Evolutionary conservation across 2,113 vertebrate species (phyloP), one percentile per base, ranked within the genome.

Genomic region (Triplophysa rosa): DNA sequence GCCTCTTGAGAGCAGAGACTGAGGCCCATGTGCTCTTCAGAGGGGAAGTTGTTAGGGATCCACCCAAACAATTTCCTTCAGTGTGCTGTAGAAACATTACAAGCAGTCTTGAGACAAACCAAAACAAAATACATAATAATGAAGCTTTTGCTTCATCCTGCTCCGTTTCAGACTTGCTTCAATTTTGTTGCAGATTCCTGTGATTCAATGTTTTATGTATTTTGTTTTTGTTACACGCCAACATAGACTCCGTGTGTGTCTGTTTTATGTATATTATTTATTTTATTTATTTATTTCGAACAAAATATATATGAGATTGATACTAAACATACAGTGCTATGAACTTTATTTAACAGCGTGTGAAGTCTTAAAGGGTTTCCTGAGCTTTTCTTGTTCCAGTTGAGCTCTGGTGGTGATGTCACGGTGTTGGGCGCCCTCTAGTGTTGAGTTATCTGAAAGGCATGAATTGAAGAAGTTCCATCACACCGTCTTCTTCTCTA

Each of bases 401-500:
- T n/a, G 29, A 23, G 2, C 8, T 56, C 10, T 70, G 67, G 17
- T 16, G 8, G 52, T 79, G 24, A 67, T 61, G 8, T 17, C 6
- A 17, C 64, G 58, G 67, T 26, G 49, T 65, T 65, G 29, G 52
- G 66, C 52, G 74, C 17, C 66, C 67, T 69, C 80, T 77, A 59
- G 54, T 64, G 74, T 59, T 47, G 1, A 14, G 17, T 45, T 8
- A 77, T 19, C 33, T 70, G 67, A 29, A 56, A 19, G 62, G 37
- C 37, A 59, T 59, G 24, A 59, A 45, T 45, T 37, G 11, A 45
- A 45, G 42, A 45, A 45, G 49, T 52, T 52, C 14, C 47, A 14
- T 49, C 11, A 49, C 47, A 49, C 4, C 47, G 2, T 47, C 47
- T 8, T 49, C 2, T 49, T 49, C 47, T 49, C 47, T 37, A 7